A percentile compares a stretch with the other conserved stretches of the same genome.
Evolutionary conservation across 2,797 vertebrate genomes (phyloP).

Genomic region (Salmo trutta): DNA sequence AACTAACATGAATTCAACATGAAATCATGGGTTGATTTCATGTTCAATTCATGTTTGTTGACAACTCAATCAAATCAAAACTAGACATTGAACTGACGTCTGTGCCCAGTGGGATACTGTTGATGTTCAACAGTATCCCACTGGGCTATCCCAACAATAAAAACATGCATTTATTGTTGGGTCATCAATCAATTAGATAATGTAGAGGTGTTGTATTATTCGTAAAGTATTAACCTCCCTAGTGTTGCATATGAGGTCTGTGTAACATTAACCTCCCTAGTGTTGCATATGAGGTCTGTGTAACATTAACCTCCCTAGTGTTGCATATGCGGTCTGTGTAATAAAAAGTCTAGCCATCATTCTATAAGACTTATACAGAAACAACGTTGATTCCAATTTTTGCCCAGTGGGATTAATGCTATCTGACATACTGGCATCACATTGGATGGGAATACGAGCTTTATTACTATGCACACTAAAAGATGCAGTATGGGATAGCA

Average conservation of each 20-base stretch:
- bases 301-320: slow-evolving; percentile 8
- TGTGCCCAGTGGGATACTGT: no score
- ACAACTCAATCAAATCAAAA: no score
- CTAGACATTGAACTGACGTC: not conserved
- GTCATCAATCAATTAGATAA: slow-evolving; percentile 17
- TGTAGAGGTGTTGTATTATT: slow-evolving; percentile 34
- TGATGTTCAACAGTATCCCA: slow-evolving; percentile 6
- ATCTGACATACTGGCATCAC: not conserved
- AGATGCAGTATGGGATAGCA: no score
- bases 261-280: no score
- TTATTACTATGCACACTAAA: not conserved
- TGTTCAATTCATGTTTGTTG: no score
- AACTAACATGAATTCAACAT: no score
- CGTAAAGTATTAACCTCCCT: no score
- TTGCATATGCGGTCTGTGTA: slow-evolving; percentile 16
- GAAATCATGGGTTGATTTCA: no score
- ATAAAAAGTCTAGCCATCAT: not conserved
- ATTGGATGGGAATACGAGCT: not conserved
- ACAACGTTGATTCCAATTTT: no score
- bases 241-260: no score
- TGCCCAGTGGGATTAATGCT: not conserved
- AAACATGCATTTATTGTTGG: slow-evolving; percentile 22
- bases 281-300: no score
- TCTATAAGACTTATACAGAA: not conserved
- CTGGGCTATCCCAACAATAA: no score